These are phyloP conservation scores for Sakesphorus luctuosus DNA, from an alignment of 2,113 vertebrate genomes.

Conservation along the genomic window DNA sequence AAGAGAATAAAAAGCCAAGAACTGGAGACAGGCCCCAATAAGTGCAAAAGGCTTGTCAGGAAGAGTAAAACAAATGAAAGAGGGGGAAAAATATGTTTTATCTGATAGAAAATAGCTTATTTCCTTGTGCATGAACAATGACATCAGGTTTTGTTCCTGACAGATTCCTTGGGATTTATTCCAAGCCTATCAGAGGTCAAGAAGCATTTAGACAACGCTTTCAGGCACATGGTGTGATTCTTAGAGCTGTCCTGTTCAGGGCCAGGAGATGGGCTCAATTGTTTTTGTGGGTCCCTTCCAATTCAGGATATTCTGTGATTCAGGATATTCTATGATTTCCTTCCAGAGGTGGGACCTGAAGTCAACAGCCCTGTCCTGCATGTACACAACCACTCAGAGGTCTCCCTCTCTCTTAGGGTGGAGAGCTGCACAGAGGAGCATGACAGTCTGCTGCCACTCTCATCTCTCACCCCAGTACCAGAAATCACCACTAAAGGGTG, in stretches of 20 bases:
- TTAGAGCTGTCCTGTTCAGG: not conserved
- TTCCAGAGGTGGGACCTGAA: not conserved
- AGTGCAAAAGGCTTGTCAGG: not conserved
- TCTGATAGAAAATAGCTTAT: not conserved
- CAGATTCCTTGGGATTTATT: not conserved
- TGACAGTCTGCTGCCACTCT: rapidly evolving
- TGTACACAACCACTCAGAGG: rapidly evolving
- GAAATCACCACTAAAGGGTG: not conserved
- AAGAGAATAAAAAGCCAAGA: not conserved
- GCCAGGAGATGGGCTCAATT: not conserved
- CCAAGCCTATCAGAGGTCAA: not conserved
- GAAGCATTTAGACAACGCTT: not conserved
- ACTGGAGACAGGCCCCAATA: not conserved
- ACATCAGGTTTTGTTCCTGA: not conserved
- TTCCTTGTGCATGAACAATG: not conserved
- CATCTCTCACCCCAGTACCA: not conserved
- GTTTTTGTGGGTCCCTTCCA: not conserved
- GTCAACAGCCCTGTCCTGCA: not conserved
- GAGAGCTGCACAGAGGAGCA: not conserved
- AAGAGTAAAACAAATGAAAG: not conserved
- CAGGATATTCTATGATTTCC: not conserved
- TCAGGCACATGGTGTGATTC: not conserved
- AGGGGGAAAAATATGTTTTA: not conserved
- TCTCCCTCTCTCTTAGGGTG: rapidly evolving
- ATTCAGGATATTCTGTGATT: not conserved